A percentile compares a stretch with the other conserved stretches of the same genome.
phyloP scores from a whole-genome alignment of 2,797 vertebrate genomes.

The Hypotaenidia philippensis region DNA sequence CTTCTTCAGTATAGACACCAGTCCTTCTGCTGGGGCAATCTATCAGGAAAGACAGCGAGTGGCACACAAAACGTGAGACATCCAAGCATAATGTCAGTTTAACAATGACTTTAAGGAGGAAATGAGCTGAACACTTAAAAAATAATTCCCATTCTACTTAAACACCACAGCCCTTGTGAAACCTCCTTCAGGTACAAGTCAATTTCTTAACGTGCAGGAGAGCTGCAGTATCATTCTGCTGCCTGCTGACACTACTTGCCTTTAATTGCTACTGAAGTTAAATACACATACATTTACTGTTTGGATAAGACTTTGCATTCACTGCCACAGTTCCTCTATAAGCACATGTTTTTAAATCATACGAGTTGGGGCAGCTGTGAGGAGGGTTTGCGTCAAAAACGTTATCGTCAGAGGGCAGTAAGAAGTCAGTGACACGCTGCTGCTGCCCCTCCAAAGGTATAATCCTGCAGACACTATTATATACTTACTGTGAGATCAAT shows the following conservation, averaged over 20 bases:
- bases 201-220: neutral
- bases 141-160: neutral
- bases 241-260: neutral
- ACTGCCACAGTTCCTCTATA: neutral
- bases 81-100: neutral
- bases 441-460: neutral
- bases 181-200: neutral
- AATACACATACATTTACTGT: neutral
- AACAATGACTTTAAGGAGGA: neutral
- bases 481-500: neutral
- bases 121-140: neutral
- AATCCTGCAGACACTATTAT: slow-evolving; percentile 5
- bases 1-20: slow-evolving; percentile 97
- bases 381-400: neutral
- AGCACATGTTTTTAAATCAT: neutral
- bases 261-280: neutral
- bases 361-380: neutral
- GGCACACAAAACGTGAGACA: neutral
- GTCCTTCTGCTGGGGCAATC: slow-evolving; percentile 87
- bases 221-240: neutral
- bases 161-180: neutral
- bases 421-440: slow-evolving; percentile 7
- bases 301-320: neutral
- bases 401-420: neutral
- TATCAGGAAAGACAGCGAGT: slow-evolving; percentile 59